Evolutionary conservation across 2,113 vertebrate species (phyloP).

Genomic region (Zootoca vivipara): DNA sequence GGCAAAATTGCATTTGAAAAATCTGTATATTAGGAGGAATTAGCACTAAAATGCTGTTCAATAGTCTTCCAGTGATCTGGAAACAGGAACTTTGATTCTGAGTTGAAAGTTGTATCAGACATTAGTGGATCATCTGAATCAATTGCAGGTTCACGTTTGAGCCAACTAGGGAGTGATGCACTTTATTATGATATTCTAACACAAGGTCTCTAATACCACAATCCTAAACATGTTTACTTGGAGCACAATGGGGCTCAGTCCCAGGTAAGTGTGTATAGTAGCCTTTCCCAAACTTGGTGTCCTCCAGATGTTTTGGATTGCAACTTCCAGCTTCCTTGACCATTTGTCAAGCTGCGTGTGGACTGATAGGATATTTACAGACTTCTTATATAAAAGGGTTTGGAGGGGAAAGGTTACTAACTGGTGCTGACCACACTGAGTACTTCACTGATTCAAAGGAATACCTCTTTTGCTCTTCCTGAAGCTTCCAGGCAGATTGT

Average conservation of each 20-base stretch:
- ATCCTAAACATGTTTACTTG: too few species aligned
- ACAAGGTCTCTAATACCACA: not conserved
- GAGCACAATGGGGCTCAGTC: too few species aligned
- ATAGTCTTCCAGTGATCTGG: not conserved
- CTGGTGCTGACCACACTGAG: slow-evolving; percentile 45
- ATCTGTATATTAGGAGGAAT: too few species aligned
- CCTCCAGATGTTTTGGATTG: too few species aligned
- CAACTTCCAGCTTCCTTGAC: too few species aligned
- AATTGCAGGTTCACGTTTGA: not conserved
- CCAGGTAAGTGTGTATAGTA: too few species aligned
- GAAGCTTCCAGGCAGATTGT: slow-evolving; percentile 33
- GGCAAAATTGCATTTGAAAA: too few species aligned
- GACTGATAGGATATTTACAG: slow-evolving; percentile 21
- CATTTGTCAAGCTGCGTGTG: too few species aligned
- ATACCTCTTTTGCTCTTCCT: slow-evolving; percentile 42
- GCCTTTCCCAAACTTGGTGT: too few species aligned
- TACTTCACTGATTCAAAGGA: slow-evolving; percentile 15
- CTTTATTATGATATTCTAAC: not conserved
- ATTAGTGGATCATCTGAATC: not conserved
- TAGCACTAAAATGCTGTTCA: too few species aligned
- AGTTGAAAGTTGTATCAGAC: not conserved
- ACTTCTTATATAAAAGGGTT: slow-evolving; percentile 17
- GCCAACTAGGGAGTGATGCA: not conserved
- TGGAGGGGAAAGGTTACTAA: slow-evolving; percentile 47
- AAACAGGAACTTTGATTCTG: not conserved